phyloP scores from a whole-genome alignment of 2,797 vertebrate genomes.

The Zalophus californianus region DNA sequence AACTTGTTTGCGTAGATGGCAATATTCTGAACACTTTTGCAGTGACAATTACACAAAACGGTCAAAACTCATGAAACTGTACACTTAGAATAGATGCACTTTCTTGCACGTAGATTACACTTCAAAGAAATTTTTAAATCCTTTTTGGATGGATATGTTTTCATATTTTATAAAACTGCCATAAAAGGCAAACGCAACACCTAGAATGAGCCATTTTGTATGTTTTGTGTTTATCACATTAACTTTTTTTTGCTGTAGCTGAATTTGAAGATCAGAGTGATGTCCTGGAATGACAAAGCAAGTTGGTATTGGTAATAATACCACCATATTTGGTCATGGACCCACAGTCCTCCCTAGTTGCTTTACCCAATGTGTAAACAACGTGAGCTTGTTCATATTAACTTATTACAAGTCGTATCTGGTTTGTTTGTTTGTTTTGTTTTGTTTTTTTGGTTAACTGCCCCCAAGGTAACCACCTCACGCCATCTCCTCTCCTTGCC shows the following conservation, averaged over 20 bases:
- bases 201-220: background rate
- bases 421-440: too few relatives aligned
- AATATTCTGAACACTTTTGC: background rate
- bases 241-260: background rate
- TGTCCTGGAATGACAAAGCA: background rate
- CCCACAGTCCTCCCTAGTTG: background rate
- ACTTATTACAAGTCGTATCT: slow-evolving; percentile 5
- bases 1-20: background rate
- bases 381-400: background rate
- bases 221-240: background rate
- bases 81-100: background rate
- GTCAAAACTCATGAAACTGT: background rate
- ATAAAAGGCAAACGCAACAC: background rate
- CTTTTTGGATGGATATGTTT: background rate
- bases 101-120: background rate
- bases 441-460: background rate
- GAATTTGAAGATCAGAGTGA: slow-evolving; percentile 47
- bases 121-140: background rate
- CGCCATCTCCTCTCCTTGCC: slow-evolving; percentile 46
- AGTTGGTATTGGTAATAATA: background rate
- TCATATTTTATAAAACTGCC: background rate
- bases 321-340: background rate
- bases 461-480: slow-evolving; percentile 31
- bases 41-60: background rate
- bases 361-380: background rate